phyloP scores from a whole-genome alignment of 2,888 invertebrate genomes.

The Drosophila tripunctata region DNA sequence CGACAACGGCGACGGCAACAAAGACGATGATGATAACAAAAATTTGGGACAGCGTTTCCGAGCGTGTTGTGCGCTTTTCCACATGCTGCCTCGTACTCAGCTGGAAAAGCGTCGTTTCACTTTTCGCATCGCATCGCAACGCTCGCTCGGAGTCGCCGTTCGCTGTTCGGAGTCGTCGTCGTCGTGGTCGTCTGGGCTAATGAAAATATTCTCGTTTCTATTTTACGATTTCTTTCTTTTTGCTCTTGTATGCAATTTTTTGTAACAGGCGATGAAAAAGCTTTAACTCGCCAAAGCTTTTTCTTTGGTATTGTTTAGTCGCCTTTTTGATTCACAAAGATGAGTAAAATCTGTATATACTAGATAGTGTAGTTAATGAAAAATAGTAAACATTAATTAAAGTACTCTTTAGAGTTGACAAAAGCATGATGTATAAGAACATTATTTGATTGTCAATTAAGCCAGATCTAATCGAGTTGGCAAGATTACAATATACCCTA shows the following conservation, averaged over 20 bases:
- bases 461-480: too few species aligned
- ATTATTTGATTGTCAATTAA: too few species aligned
- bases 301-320: conserved; percentile 19
- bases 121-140: too few species aligned
- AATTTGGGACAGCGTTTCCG: conserved; percentile 38
- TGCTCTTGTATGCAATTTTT: conserved; percentile 44
- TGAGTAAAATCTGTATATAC: too few species aligned
- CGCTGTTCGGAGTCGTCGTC: background rate
- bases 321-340: conserved; percentile 3
- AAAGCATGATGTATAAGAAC: too few species aligned
- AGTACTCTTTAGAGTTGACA: too few species aligned
- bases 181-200: conserved; percentile 38
- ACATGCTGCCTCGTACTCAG: conserved; percentile 73
- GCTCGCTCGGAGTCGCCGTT: background rate
- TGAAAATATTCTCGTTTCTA: conserved; percentile 37
- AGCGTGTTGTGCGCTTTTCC: conserved; percentile 69
- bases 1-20: conserved; percentile 4
- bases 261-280: conserved; percentile 31
- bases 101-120: conserved; percentile 62
- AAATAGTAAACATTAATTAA: too few species aligned
- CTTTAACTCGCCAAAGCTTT: conserved; percentile 37
- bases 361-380: too few species aligned
- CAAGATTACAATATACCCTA: too few species aligned
- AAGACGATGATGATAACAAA: conserved; percentile 37
- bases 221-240: conserved; percentile 7